Conservation (phyloP, 2,888 invertebrate genomes). For the Drosophila greeni region DNA sequence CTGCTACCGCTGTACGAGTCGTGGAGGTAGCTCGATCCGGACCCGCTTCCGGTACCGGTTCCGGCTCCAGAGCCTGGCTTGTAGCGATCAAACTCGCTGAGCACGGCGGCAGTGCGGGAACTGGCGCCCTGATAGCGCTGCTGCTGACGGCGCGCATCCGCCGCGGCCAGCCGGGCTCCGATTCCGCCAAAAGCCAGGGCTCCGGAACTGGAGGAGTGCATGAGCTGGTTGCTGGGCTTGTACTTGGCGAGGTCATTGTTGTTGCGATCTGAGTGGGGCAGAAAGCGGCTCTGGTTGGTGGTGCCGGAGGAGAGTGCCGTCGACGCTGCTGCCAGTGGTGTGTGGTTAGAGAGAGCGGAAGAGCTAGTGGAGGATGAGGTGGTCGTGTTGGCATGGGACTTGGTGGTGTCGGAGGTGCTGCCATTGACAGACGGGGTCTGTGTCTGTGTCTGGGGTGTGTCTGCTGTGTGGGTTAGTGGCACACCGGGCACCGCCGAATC, state of each 20-base stretch:
- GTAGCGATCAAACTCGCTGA: slow-evolving; percentile 67
- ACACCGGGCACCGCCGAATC: slow-evolving; percentile 54
- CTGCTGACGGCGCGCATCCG: slow-evolving; percentile 62
- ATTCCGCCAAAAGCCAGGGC: slow-evolving; percentile 76
- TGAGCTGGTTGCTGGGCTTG: slow-evolving; percentile 67
- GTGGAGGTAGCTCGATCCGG: slow-evolving; percentile 63
- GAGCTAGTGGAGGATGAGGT: slow-evolving; percentile 49
- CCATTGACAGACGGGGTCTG: slow-evolving; percentile 64
- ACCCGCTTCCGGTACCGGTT: slow-evolving; percentile 21
- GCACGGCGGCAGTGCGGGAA: slow-evolving; percentile 67
- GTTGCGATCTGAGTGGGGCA: slow-evolving; percentile 70
- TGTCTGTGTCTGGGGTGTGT: slow-evolving; percentile 65
- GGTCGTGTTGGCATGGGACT: slow-evolving; percentile 24
- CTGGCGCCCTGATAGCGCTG: slow-evolving; percentile 67
- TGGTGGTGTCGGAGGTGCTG: slow-evolving; percentile 30
- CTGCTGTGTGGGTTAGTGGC: slow-evolving; percentile 58
- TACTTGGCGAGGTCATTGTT: slow-evolving; percentile 76
- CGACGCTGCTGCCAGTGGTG: slow-evolving; percentile 67
- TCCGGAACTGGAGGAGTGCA: slow-evolving; percentile 75
- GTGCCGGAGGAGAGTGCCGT: slow-evolving; percentile 75
- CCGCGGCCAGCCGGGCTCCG: slow-evolving; percentile 73
- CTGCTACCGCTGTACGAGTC: slow-evolving; percentile 66
- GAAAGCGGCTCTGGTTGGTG: slow-evolving; percentile 68
- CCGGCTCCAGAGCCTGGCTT: slow-evolving; percentile 48
- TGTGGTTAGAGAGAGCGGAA: slow-evolving; percentile 72